Evolutionary conservation across 2,113 vertebrate genomes (phyloP).

Genomic region (Ondatra zibethicus): DNA sequence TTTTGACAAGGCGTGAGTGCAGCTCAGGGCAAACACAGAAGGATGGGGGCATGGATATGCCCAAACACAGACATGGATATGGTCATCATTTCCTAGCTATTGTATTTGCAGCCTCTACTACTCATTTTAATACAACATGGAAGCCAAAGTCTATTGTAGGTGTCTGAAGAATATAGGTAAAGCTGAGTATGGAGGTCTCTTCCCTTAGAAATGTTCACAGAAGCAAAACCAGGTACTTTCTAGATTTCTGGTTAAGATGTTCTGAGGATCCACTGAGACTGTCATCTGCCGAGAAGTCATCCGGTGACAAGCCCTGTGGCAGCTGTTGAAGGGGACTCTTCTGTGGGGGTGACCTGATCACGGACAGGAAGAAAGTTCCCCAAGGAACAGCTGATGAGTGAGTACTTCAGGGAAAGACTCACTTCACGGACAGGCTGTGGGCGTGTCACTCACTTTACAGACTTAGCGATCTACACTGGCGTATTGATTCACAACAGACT

Average conservation of each 20-base stretch:
- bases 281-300: background rate
- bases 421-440: no score
- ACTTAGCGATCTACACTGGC: background rate
- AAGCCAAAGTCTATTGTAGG: constrained; percentile 27
- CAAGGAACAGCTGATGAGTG: background rate
- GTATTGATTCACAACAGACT: background rate
- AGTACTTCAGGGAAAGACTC: background rate
- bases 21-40: constrained; percentile 1
- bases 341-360: background rate
- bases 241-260: background rate
- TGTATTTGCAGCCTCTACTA: background rate
- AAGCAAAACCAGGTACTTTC: background rate
- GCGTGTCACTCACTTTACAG: background rate
- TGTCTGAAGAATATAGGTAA: background rate
- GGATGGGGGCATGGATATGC: background rate
- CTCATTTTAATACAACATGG: background rate
- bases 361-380: background rate
- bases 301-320: background rate
- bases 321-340: background rate
- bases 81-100: background rate
- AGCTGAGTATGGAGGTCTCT: background rate
- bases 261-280: background rate
- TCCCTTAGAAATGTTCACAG: background rate
- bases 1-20: constrained; percentile 39
- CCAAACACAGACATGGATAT: background rate